Conservation (phyloP, 2,888 invertebrate species). For the Anodontia alba region DNA sequence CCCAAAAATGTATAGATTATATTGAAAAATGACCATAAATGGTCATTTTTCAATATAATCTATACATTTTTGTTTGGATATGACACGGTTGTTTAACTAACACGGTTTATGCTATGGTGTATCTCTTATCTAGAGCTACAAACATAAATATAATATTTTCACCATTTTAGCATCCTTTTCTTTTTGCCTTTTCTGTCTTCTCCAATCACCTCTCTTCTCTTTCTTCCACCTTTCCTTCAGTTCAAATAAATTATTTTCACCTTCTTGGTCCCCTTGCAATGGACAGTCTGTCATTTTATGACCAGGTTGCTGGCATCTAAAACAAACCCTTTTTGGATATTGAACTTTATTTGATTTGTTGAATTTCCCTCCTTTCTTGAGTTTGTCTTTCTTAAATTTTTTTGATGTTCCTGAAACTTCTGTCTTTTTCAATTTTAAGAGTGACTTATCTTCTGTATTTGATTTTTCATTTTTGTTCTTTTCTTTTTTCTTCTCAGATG, state of each 20-base stretch:
- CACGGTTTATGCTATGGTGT: too few relatives aligned
- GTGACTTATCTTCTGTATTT: neutral
- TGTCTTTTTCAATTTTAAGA: conserved; percentile 31
- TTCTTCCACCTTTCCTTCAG: conserved; percentile 53
- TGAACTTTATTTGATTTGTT: conserved; percentile 4
- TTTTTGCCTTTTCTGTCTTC: conserved; percentile 69
- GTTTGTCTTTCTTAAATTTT: neutral
- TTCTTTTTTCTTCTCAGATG: conserved; percentile 8
- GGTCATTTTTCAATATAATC: too few relatives aligned
- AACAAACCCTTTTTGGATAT: conserved; percentile 87
- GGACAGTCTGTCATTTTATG: conserved; percentile 94
- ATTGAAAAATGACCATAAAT: too few relatives aligned
- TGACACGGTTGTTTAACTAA: too few relatives aligned
- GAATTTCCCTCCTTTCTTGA: conserved; percentile 5
- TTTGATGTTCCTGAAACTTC: conserved; percentile 13
- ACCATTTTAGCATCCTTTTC: conserved; percentile 64
- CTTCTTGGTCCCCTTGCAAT: conserved; percentile 65
- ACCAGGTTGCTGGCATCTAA: conserved; percentile 91
- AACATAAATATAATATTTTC: too few relatives aligned
- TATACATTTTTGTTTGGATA: too few relatives aligned
- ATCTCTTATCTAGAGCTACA: too few relatives aligned
- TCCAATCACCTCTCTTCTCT: conserved; percentile 67
- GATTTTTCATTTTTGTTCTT: conserved; percentile 14
- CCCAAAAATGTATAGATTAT: too few relatives aligned
- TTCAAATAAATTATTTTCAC: conserved; percentile 26